Base-by-base conservation (phyloP, 1,140 invertebrate species). In the Homalodisca vitripennis region DNA sequence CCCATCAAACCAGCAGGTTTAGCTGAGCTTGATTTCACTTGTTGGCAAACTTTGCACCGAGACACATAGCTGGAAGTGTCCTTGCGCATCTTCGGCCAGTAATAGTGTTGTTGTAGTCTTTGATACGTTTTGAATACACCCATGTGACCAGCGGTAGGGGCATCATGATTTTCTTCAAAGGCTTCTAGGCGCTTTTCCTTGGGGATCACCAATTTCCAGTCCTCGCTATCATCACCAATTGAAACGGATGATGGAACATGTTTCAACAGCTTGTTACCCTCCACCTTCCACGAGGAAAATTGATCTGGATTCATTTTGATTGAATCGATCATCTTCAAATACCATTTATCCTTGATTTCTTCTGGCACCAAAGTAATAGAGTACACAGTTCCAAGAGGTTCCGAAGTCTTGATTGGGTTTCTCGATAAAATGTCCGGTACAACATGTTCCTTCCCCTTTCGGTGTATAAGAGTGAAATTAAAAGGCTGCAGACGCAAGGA, bases 381-480 rank as follows among this genome's bases (percentile, higher is more conserved):
- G 55, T 27, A 22, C 6, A 10, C 6, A 12, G 26, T 26, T 27
- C 29, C 55, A 26, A n/a, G n/a, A n/a, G 26, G 55, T n/a, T 60
- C 3, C 14, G 10, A 27, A 12, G 2, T 24, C 17, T 41, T 17
- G 6, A 41, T 6, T 27, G 26, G 14, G 2, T 22, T 12, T 26
- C 55, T 26, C 3, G 55, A 60, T 24, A 60, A 30, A 22, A 29
- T 27, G 24, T 60, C 24, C 3, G 55, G 55, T n/a, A 22, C 13
- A 60, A 13, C 26, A 27, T 2, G 3, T 60, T 26, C n/a, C 29
- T 60, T 20, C 77, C n/a, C 77, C 10, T 74, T 73, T 10, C 74
- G 71, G 60, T 79, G 77, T 48, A 74, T 76, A 34, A 80, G 72
- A 2, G 48, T 66, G 64, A 79, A 77, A 20, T 78, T 72, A 70